phyloP scores from a whole-genome alignment of 2,113 vertebrate species.

The Lophotis ruficrista region DNA sequence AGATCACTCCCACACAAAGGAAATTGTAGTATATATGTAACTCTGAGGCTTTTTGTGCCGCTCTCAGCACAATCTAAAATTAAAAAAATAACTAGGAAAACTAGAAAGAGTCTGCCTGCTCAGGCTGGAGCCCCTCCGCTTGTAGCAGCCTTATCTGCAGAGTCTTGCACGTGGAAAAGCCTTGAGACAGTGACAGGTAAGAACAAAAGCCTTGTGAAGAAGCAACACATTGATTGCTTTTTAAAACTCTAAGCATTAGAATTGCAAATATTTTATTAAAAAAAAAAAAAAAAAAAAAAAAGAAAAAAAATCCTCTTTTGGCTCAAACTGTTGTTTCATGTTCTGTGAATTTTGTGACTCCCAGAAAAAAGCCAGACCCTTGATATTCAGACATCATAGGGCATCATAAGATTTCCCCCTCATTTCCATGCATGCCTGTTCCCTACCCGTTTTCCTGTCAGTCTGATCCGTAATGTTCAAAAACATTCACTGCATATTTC shows the following conservation, averaged over 20 bases:
- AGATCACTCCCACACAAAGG: conserved; percentile 62
- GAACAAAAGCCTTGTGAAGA: neutral
- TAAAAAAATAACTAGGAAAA: neutral
- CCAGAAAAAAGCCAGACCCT: conserved; percentile 21
- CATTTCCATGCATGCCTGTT: conserved; percentile 51
- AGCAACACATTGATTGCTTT: neutral
- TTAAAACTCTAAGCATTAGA: neutral
- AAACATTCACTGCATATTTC: conserved; percentile 60
- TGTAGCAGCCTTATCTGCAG: neutral
- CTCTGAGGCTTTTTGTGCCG: conserved; percentile 32
- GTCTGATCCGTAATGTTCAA: conserved; percentile 44
- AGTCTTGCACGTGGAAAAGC: neutral
- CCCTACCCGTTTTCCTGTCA: conserved; percentile 39
- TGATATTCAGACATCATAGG: conserved; percentile 28
- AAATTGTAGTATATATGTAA: conserved; percentile 39
- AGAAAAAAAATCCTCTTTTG: conserved; percentile 50
- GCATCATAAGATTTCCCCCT: conserved; percentile 27
- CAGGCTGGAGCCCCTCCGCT: neutral
- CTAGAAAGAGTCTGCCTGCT: conserved; percentile 4
- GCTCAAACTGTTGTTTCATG: conserved; percentile 13
- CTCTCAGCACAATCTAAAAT: conserved; percentile 35
- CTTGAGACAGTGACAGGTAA: conserved; percentile 42
- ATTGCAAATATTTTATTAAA: neutral
- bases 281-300: neutral
- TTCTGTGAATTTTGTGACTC: neutral